Conservation (phyloP, 2,888 invertebrate species). For the Zaprionus lineosus region DNA sequence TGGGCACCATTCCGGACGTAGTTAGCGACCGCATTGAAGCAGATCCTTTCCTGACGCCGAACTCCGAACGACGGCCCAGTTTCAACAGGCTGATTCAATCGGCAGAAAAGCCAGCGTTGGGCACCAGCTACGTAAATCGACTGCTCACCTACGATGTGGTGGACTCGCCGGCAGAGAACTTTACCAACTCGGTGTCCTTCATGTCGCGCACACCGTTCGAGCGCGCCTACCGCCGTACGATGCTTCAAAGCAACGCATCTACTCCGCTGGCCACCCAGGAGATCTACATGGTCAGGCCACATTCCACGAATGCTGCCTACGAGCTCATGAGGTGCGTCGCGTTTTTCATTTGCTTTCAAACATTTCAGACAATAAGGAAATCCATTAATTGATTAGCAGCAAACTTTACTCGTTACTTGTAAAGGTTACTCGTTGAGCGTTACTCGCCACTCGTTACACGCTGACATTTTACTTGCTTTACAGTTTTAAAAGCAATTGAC, state of each 20-base stretch:
- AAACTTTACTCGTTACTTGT: slow-evolving; percentile 25
- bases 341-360: slow-evolving; percentile 42
- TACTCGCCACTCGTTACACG: slow-evolving; percentile 25
- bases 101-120: slow-evolving; percentile 66
- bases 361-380: slow-evolving; percentile 1
- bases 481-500: too few relatives aligned
- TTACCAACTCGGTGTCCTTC: slow-evolving; percentile 66
- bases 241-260: slow-evolving; percentile 77
- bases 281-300: slow-evolving; percentile 61
- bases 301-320: slow-evolving; percentile 79
- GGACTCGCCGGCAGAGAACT: slow-evolving; percentile 62
- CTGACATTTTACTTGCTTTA: too few relatives aligned
- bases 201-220: slow-evolving; percentile 83
- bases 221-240: slow-evolving; percentile 81
- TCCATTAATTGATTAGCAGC: slow-evolving; percentile 24
- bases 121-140: slow-evolving; percentile 55
- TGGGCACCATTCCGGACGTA: slow-evolving; percentile 83
- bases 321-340: slow-evolving; percentile 81
- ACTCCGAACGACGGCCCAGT: slow-evolving; percentile 77
- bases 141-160: slow-evolving; percentile 72
- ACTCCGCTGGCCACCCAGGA: slow-evolving; percentile 73
- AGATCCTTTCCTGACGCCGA: slow-evolving; percentile 82
- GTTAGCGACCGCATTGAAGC: slow-evolving; percentile 80
- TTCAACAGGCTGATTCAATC: slow-evolving; percentile 72
- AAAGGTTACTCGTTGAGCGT: slow-evolving; percentile 28